Evolutionary conservation across 2,797 vertebrate species (phyloP), one percentile per base, ranked within the genome.

Genomic region (Sebastes cheni): DNA sequence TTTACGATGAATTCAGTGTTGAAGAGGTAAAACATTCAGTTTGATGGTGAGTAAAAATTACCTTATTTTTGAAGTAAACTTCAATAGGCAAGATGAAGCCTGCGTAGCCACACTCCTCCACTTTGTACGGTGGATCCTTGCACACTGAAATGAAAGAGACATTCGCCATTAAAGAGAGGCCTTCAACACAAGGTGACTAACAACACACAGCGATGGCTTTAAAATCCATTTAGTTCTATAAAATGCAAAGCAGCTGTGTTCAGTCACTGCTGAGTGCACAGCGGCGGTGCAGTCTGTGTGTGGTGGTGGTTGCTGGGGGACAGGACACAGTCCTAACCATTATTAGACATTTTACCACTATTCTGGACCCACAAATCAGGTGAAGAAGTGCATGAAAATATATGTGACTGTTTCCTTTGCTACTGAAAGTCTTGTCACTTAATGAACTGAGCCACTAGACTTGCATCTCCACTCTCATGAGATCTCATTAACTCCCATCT

Each of bases 21-120:
- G n/a, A 11, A 32, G 12, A 50, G 20, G 8, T 22, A 67, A 58
- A 18, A 59, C 1, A 25, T 23, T 18, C 3, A 56, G 42, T 36
- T 34, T 36, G 4, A 9, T 1, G 25, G 6, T 55, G 39, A 42
- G 13, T 42, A 42, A 52, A 59, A 27, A 20, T 2, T 92, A 99
- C 98, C 98, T 99, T 99, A 89, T 99, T 99, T 96, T 95, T 99
- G 96, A 99, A 99, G 95, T 99, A 99, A 91, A 99, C 98, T 91
- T 99, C 98, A 91, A 99, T 99, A 22, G 98, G 98, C 94, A 99
- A 94, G 94, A 99, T 99, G 93, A 99, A 99, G 91, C 98, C 98
- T 89, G 98, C 98, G 92, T 99, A 99, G 88, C 98, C 98, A 83
- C 97, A 99, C 94, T 99, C 98, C 94, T 99, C 98, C 92, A 99